These are phyloP conservation scores for Cephus nigrinus DNA, from an alignment of 2,888 invertebrate genomes.

Conservation along the genomic window DNA sequence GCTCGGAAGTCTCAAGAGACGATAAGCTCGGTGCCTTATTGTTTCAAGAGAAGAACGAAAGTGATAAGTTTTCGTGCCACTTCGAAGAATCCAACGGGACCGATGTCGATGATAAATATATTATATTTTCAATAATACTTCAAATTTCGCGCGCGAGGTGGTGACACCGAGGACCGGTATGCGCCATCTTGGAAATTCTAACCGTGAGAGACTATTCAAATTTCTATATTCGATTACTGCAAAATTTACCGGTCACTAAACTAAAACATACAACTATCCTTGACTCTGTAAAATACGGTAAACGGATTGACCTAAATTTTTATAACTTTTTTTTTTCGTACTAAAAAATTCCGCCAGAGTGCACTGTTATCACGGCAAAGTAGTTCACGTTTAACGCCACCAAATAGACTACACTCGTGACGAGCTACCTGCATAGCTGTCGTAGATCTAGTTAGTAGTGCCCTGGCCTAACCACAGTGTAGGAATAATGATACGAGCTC, in stretches of 20 bases:
- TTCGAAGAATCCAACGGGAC: not conserved
- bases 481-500: conserved; percentile 20
- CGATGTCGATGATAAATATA: not conserved
- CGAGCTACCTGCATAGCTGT: conserved; percentile 8
- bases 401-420: not conserved
- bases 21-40: not conserved
- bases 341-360: not conserved
- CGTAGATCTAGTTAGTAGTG: conserved; percentile 17
- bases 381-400: not conserved
- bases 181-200: not conserved
- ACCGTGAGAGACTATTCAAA: too few species aligned
- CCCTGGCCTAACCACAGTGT: conserved; percentile 21
- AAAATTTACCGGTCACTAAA: not conserved
- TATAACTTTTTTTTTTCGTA: not conserved
- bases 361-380: too few species aligned
- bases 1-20: not conserved
- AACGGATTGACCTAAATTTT: not conserved
- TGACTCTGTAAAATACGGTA: not conserved
- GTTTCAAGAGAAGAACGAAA: not conserved
- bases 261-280: not conserved
- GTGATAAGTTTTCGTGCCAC: not conserved
- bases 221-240: not conserved
- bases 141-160: not conserved
- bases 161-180: not conserved
- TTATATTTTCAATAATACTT: not conserved